These are phyloP conservation scores for Oenanthe melanoleuca DNA, from an alignment of 2,113 vertebrate genomes.

Conservation along the genomic window DNA sequence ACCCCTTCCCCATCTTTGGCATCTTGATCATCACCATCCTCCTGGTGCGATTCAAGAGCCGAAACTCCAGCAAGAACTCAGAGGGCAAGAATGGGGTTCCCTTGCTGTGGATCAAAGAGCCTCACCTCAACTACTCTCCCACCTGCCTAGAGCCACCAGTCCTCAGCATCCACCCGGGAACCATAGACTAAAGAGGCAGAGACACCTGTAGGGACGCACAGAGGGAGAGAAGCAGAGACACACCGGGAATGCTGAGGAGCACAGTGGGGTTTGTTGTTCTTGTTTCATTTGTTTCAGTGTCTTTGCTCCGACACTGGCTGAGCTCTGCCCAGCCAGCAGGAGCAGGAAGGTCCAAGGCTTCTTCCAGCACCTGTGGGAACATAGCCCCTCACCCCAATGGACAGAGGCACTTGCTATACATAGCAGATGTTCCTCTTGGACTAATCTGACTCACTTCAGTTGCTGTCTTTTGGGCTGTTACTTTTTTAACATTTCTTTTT, in stretches of 20 bases:
- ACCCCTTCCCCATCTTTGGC: slow-evolving; percentile 96
- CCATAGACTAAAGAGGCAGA: slow-evolving; percentile 86
- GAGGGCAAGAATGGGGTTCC: slow-evolving; percentile 98
- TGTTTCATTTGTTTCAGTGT: slow-evolving; percentile 38
- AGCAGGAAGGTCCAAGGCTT: background rate
- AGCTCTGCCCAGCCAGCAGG: background rate
- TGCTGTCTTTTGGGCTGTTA: slow-evolving; percentile 12
- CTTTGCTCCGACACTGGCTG: background rate
- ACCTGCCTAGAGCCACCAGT: slow-evolving; percentile 96
- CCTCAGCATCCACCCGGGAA: slow-evolving; percentile 95
- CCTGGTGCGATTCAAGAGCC: slow-evolving; percentile 92
- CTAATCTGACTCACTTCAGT: background rate
- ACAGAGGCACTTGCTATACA: slow-evolving; percentile 24
- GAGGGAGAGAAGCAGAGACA: background rate
- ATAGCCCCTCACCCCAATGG: background rate
- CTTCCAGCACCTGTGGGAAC: background rate
- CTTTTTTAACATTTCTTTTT: slow-evolving; percentile 18
- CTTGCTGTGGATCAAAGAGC: slow-evolving; percentile 97
- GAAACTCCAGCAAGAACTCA: slow-evolving; percentile 89
- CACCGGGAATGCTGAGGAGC: background rate
- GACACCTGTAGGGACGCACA: background rate
- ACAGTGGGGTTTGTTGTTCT: slow-evolving; percentile 28
- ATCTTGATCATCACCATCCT: slow-evolving; percentile 94
- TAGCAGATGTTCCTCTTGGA: background rate
- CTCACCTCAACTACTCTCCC: slow-evolving; percentile 96